Percentiles rank a stretch among this genome's conserved stretches.
phyloP scores from a whole-genome alignment of 2,888 invertebrate genomes.

The Galerucella pusilla region DNA sequence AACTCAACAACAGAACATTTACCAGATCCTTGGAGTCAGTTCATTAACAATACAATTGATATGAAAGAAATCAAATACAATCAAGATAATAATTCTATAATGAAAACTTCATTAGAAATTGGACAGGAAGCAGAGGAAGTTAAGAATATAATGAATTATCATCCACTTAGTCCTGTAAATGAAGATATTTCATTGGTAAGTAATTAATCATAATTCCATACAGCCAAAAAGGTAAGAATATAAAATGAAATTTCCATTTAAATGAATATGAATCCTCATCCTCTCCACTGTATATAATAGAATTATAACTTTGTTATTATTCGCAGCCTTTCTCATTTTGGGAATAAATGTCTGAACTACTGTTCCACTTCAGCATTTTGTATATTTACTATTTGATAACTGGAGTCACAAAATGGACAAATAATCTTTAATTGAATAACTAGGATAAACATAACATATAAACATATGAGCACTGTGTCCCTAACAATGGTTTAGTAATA shows the following conservation, averaged over 20 bases:
- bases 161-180: slow-evolving; percentile 81
- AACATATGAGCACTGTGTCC: too few species aligned
- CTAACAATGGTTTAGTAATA: too few species aligned
- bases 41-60: slow-evolving; percentile 70
- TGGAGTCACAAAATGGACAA: too few species aligned
- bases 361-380: not conserved
- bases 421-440: too few species aligned
- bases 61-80: slow-evolving; percentile 49
- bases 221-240: not conserved
- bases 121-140: slow-evolving; percentile 66
- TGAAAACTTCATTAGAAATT: slow-evolving; percentile 63
- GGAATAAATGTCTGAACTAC: not conserved
- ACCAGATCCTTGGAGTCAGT: slow-evolving; percentile 89
- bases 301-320: too few species aligned
- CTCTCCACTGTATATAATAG: too few species aligned
- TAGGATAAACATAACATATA: too few species aligned
- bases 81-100: slow-evolving; percentile 53
- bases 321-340: too few species aligned
- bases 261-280: too few species aligned
- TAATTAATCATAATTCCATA: slow-evolving; percentile 7
- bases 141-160: slow-evolving; percentile 65
- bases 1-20: slow-evolving; percentile 68
- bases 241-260: too few species aligned
- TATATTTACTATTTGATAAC: not conserved
- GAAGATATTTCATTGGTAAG: slow-evolving; percentile 63